Evolutionary conservation across 2,888 invertebrate species (phyloP).

Genomic region (Callyntrura sp.): DNA sequence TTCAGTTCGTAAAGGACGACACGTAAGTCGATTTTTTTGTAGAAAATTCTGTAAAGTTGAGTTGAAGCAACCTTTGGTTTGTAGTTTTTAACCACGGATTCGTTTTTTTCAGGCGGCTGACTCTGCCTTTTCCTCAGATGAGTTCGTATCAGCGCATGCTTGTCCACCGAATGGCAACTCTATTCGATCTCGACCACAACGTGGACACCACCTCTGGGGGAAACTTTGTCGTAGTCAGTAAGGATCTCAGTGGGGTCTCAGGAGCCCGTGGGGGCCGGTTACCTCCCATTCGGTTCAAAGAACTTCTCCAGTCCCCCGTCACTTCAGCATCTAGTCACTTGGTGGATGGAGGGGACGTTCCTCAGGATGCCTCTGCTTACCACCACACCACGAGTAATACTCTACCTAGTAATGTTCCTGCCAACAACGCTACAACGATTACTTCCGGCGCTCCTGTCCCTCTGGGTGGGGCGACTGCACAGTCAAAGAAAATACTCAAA

Average conservation of each 20-base stretch:
- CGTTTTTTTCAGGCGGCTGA: constrained; percentile 87
- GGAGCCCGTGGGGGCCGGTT: constrained; percentile 47
- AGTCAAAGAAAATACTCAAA: constrained; percentile 73
- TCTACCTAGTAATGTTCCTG: constrained; percentile 30
- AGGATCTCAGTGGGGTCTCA: constrained; percentile 88
- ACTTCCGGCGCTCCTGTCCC: background rate
- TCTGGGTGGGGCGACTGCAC: too few relatives aligned
- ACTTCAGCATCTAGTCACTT: constrained; percentile 55
- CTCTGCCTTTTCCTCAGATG: constrained; percentile 95
- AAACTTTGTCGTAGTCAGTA: constrained; percentile 91
- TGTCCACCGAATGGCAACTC: constrained; percentile 96
- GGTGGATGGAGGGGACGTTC: too few relatives aligned
- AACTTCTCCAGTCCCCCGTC: constrained; percentile 48
- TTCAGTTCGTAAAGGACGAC: constrained; percentile 92
- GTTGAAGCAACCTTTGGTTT: too few relatives aligned
- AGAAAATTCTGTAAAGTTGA: constrained; percentile 47
- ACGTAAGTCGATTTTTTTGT: constrained; percentile 87
- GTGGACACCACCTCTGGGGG: constrained; percentile 91
- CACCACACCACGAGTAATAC: constrained; percentile 55
- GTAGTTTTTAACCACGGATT: too few relatives aligned
- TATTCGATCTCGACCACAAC: constrained; percentile 97
- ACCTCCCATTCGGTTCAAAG: constrained; percentile 67
- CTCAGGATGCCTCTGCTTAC: too few relatives aligned
- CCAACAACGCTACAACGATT: background rate
- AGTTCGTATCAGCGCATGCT: constrained; percentile 98